Conservation (phyloP, 2,797 vertebrate genomes). For the Perodicticus potto region DNA sequence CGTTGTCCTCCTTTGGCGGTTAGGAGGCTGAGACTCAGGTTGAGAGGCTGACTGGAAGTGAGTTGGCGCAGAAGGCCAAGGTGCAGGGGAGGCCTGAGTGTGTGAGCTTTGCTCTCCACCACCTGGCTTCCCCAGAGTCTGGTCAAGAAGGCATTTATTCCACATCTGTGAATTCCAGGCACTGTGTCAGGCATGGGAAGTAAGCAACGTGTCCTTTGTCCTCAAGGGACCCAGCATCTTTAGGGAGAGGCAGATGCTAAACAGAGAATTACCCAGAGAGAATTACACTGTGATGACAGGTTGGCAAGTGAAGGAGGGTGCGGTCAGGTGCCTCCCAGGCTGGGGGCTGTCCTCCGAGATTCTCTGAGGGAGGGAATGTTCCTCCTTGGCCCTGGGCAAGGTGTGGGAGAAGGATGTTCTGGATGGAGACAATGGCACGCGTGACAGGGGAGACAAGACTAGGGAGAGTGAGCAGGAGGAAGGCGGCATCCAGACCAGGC, state of each 20-base stretch:
- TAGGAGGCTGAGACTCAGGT: neutral
- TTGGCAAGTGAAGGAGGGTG: neutral
- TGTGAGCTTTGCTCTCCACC: neutral
- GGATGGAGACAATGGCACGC: rapidly evolving
- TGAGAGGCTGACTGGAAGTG: rapidly evolving
- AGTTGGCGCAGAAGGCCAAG: rapidly evolving
- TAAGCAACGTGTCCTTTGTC: neutral
- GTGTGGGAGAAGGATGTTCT: neutral
- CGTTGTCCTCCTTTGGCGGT: rapidly evolving
- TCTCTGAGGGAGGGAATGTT: neutral
- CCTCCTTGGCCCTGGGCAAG: neutral
- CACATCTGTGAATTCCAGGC: rapidly evolving
- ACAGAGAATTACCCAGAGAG: neutral
- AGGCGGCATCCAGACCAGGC: neutral
- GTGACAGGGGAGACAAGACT: neutral
- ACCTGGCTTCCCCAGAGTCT: neutral
- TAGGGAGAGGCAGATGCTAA: neutral
- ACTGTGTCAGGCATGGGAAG: neutral
- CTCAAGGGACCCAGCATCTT: neutral
- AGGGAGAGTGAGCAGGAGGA: rapidly evolving
- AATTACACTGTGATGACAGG: neutral
- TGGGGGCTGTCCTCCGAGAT: rapidly evolving
- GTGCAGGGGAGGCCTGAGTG: neutral
- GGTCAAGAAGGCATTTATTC: rapidly evolving
- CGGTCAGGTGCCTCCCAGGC: neutral